Percentiles rank a stretch among this genome's conserved stretches.
These are phyloP conservation scores for Periophthalmodon schlosseri DNA, from an alignment of 2,113 vertebrate genomes.

Conservation along the genomic window DNA sequence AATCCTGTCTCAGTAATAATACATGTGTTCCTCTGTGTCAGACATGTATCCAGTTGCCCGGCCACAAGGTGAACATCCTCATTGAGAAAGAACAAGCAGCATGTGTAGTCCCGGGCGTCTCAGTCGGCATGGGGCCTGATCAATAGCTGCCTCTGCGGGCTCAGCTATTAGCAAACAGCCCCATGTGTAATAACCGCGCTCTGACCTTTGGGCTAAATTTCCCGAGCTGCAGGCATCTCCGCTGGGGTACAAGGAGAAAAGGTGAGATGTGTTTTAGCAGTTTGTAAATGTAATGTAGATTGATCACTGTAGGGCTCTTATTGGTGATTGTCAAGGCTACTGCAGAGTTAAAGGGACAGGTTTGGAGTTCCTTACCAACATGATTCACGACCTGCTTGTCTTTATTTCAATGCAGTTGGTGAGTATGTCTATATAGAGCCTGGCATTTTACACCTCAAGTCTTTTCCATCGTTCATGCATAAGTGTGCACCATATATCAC, in stretches of 20 bases:
- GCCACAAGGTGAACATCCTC: conserved; percentile 71
- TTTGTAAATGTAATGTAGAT: conserved; percentile 78
- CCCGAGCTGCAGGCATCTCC: conserved; percentile 45
- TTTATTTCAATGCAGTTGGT: conserved; percentile 65
- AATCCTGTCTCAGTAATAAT: not conserved
- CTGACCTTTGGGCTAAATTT: conserved; percentile 76
- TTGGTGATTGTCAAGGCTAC: conserved; percentile 65
- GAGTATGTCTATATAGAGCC: conserved; percentile 53
- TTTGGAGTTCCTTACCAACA: conserved; percentile 43
- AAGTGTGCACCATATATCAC: conserved; percentile 55
- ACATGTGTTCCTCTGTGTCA: not conserved
- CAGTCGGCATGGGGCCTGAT: conserved; percentile 63
- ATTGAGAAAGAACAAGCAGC: conserved; percentile 73
- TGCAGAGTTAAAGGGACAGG: conserved; percentile 49
- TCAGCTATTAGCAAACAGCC: conserved; percentile 75
- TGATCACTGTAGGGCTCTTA: conserved; percentile 69
- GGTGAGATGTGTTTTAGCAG: conserved; percentile 76
- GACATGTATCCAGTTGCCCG: conserved; percentile 26
- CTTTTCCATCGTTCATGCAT: conserved; percentile 62
- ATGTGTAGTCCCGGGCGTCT: conserved; percentile 60
- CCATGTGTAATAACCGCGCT: conserved; percentile 72
- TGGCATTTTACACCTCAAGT: conserved; percentile 59
- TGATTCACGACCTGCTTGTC: conserved; percentile 68
- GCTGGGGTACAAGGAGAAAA: conserved; percentile 73
- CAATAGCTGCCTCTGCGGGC: conserved; percentile 72